Evolutionary conservation across 2,888 invertebrate genomes (phyloP).

Genomic region (Lycophotia porphyrea): DNA sequence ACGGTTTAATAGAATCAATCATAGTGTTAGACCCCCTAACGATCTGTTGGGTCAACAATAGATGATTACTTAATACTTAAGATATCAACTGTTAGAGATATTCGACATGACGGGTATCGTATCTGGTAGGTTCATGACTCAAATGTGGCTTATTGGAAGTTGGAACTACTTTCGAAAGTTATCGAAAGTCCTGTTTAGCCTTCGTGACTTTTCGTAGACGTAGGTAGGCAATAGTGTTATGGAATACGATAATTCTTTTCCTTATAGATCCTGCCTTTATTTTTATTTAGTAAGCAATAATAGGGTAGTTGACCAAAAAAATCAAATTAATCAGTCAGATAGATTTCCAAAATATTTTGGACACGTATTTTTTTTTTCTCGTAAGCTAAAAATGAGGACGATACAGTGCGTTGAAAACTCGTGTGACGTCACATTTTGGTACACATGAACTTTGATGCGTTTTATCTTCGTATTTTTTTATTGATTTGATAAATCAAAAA

Average conservation of each 20-base stretch:
- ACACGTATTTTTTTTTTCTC: no score
- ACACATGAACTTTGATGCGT: no score
- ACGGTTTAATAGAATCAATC: conserved; percentile 23
- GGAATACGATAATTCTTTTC: conserved; percentile 3
- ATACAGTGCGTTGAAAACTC: no score
- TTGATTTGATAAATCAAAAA: no score
- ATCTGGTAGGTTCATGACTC: conserved; percentile 30
- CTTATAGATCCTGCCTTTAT: neutral
- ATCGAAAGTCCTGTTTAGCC: conserved; percentile 47
- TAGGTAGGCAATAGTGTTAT: neutral
- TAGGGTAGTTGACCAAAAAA: no score
- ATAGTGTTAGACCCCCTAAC: conserved; percentile 8
- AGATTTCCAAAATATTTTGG: no score
- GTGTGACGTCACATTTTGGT: no score
- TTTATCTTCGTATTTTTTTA: no score
- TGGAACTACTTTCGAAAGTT: conserved; percentile 58
- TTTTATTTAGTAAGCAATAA: no score
- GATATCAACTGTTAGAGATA: neutral
- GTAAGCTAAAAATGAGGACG: no score
- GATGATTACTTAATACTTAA: conserved; percentile 20
- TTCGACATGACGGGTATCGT: conserved; percentile 11
- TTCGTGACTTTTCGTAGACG: conserved; percentile 24
- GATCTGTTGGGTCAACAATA: conserved; percentile 30
- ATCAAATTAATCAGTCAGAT: no score
- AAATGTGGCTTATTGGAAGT: conserved; percentile 45